Conservation (phyloP, 2,797 vertebrate genomes). For the Heterohyrax brucei region DNA sequence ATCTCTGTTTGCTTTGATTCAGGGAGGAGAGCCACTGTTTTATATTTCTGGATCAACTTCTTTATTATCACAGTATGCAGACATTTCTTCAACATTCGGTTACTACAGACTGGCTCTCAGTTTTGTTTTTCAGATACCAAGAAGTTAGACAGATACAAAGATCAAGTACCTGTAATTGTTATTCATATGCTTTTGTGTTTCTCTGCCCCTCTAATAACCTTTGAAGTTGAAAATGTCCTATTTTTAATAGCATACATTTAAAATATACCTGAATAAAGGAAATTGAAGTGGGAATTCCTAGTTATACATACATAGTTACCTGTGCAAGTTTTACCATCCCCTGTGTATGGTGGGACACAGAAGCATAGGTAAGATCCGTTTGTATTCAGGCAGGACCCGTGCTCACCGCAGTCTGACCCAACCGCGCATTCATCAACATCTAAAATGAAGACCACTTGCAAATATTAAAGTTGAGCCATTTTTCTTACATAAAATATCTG, state of each 20-base stretch:
- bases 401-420: constrained; percentile 95
- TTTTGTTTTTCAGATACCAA: constrained; percentile 6
- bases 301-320: constrained; percentile 90
- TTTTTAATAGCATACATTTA: not conserved
- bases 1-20: not conserved
- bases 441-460: constrained; percentile 83
- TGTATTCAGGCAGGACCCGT: constrained; percentile 96
- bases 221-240: not conserved
- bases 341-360: constrained; percentile 95
- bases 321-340: constrained; percentile 97
- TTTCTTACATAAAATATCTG: not conserved
- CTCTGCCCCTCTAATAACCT: not conserved
- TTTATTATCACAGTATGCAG: not conserved
- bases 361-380: constrained; percentile 97
- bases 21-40: not conserved
- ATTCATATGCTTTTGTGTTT: not conserved
- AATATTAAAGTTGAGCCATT: not conserved
- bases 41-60: not conserved
- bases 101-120: not conserved
- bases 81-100: not conserved
- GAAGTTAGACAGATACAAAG: not conserved
- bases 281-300: not conserved
- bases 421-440: constrained; percentile 98
- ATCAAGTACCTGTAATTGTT: not conserved
- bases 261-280: not conserved